phyloP scores from a whole-genome alignment of 2,888 invertebrate species.

The Vesta saturnalis region DNA sequence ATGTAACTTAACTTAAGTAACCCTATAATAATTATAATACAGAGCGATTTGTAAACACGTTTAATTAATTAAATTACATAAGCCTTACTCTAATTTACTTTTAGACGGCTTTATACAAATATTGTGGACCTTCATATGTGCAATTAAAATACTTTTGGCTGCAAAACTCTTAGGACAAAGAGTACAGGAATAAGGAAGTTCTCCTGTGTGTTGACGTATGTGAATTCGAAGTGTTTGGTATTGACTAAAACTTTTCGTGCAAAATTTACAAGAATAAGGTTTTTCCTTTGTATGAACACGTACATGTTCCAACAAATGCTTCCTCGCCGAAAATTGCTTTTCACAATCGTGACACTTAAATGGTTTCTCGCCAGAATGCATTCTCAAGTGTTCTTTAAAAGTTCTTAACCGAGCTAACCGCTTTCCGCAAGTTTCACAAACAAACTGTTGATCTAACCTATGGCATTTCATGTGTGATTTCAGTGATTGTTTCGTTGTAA shows the following conservation, averaged over 20 bases:
- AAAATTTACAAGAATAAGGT: conserved; percentile 53
- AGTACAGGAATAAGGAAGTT: conserved; percentile 68
- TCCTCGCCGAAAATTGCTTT: conserved; percentile 53
- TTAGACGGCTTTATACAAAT: no score
- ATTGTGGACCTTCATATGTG: conserved; percentile 13
- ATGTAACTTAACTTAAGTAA: no score
- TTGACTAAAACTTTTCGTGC: conserved; percentile 66
- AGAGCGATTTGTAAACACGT: no score
- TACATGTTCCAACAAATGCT: conserved; percentile 55
- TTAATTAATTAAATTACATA: no score
- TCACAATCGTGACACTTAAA: conserved; percentile 52
- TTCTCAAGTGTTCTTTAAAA: conserved; percentile 50
- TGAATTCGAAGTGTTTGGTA: conserved; percentile 68
- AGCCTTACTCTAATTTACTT: no score
- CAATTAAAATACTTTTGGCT: neutral
- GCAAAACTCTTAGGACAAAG: conserved; percentile 67
- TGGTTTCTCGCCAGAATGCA: conserved; percentile 54
- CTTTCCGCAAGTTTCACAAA: conserved; percentile 55
- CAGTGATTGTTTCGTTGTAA: no score
- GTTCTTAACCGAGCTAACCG: conserved; percentile 51
- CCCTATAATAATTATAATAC: no score
- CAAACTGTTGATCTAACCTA: neutral
- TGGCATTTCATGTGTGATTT: neutral
- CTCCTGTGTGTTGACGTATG: conserved; percentile 68
- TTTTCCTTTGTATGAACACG: conserved; percentile 59